phyloP scores from a whole-genome alignment of 2,797 vertebrate species.

The Esox masquinongy region DNA sequence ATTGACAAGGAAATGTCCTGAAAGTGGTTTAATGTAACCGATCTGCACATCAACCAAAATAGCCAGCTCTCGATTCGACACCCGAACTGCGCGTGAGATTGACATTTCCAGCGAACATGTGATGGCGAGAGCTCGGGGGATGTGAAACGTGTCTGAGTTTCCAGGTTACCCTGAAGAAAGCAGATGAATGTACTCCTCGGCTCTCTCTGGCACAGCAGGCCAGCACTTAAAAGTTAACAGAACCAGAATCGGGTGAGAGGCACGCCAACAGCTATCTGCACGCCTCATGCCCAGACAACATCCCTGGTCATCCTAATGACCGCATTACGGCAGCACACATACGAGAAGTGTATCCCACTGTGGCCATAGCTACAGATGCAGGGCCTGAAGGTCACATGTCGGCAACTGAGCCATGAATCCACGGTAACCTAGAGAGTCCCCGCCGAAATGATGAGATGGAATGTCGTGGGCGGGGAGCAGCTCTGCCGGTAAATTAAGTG shows the following conservation, averaged over 20 bases:
- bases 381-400: neutral
- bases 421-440: neutral
- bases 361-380: neutral
- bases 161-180: neutral
- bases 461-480: conserved; percentile 49
- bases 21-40: too few species aligned
- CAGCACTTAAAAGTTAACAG: neutral
- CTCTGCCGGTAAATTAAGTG: conserved; percentile 29
- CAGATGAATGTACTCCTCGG: neutral
- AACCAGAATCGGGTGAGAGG: neutral
- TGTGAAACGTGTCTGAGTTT: neutral
- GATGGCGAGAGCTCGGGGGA: neutral
- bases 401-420: neutral
- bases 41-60: too few species aligned
- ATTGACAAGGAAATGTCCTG: too few species aligned
- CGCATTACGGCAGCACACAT: neutral
- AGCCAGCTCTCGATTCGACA: too few species aligned
- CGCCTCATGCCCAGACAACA: neutral
- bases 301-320: neutral
- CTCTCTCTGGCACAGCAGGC: neutral
- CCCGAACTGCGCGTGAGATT: too few species aligned
- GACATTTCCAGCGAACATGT: too few species aligned
- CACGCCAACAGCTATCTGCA: neutral
- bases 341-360: neutral
- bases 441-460: neutral